Base-by-base conservation (phyloP, 1,140 invertebrate species). In the Pseudobourletiella spinata region DNA sequence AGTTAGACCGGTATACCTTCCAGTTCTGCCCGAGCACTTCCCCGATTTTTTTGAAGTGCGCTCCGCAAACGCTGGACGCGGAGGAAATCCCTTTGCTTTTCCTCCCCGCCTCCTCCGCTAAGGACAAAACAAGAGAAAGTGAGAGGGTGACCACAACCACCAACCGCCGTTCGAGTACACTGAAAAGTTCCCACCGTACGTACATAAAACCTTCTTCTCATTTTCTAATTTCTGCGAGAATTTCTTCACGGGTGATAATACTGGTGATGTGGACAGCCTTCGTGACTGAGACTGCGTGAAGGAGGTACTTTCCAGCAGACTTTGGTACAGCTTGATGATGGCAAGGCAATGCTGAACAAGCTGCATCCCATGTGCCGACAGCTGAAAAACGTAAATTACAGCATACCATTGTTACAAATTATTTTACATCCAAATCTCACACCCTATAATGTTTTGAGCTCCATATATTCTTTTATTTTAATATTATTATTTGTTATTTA, bases 1-100 rank as follows among this genome's bases (percentile, higher is more conserved):
- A 74, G 3, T 86, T 89, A 55, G 84, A 82, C 83, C 62, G 61
- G 46, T 65, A 70, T 1, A 70, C 42, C 58, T 60, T 63, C 64
- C 65, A 70, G 0, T 58, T 54, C 24, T 62, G 62, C 14, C 24
- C 42, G 3, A 70, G 26, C 11, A 60, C 57, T 18, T 66, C 65
- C 14, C 46, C 50, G 43, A 70, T 57, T 29, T 62, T 64, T 46
- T 66, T 65, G 22, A 66, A 60, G 42, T 70, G 68, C 25, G 42
- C 18, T 15, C 51, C 57, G 50, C 61, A 66, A n/a, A n/a, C n/a
- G n/a, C n/a, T n/a, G n/a, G n/a, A n/a, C n/a, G n/a, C n/a, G 15
- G 57, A 57, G 52, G 28, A 6, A 26, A 65, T n/a, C n/a, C n/a
- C n/a, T n/a, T n/a, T n/a, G n/a, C n/a, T n/a, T n/a, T n/a, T n/a